phyloP scores from a whole-genome alignment of 2,797 vertebrate genomes.

The Emydoidea blandingii region DNA sequence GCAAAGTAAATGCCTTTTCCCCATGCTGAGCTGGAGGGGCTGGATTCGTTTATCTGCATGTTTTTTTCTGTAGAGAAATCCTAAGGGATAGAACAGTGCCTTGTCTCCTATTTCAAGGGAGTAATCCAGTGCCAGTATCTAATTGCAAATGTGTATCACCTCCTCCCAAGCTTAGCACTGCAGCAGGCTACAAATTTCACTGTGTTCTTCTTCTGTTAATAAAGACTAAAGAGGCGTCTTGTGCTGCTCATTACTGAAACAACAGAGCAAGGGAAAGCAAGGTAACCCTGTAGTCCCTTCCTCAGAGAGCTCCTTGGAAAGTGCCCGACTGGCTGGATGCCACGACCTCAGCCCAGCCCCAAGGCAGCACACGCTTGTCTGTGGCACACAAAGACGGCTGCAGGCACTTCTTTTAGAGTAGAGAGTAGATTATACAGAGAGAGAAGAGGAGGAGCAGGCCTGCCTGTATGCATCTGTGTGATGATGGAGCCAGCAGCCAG shows the following conservation, averaged over 20 bases:
- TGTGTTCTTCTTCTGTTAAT: background rate
- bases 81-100: background rate
- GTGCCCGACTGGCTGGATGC: background rate
- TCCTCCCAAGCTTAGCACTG: background rate
- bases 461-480: no score
- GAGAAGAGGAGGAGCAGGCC: no score
- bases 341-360: background rate
- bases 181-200: background rate
- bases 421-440: no score
- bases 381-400: background rate
- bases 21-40: no score
- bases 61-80: background rate
- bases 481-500: no score
- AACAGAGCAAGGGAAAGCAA: background rate
- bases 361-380: background rate
- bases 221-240: background rate
- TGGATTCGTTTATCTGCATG: background rate
- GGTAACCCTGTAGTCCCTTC: background rate
- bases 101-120: background rate
- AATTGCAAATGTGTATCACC: conserved; percentile 19
- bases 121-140: background rate
- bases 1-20: no score
- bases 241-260: background rate
- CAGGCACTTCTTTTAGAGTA: no score
- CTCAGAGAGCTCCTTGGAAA: background rate